Percentiles rank a stretch among this genome's conserved stretches.
Evolutionary conservation across 2,113 vertebrate genomes (phyloP).

Genomic region (Myotis davidii): DNA sequence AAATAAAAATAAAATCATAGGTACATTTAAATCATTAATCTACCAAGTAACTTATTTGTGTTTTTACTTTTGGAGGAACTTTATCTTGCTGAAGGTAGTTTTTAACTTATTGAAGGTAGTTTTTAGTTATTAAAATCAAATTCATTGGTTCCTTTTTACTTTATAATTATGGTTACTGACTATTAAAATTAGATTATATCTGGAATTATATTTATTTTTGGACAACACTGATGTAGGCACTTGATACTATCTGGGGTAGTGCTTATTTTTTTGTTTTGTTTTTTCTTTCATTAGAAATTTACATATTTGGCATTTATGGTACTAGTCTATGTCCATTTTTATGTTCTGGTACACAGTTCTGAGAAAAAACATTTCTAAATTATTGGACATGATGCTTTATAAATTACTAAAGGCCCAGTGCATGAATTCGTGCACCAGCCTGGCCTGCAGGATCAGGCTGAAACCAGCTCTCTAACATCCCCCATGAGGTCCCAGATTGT

Average conservation of each 20-base stretch:
- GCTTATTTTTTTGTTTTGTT: neutral
- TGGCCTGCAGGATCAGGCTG: too few relatives aligned
- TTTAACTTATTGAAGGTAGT: neutral
- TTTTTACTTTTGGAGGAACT: neutral
- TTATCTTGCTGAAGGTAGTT: neutral
- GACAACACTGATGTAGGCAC: neutral
- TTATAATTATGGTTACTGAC: neutral
- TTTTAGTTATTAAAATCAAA: neutral
- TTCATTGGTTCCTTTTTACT: neutral
- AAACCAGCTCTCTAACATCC: too few relatives aligned
- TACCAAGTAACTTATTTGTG: neutral
- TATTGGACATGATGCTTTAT: neutral
- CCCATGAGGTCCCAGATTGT: too few relatives aligned
- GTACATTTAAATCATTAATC: neutral
- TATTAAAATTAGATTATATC: neutral
- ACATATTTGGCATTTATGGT: neutral
- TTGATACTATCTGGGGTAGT: neutral
- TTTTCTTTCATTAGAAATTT: neutral
- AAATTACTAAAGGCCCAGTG: neutral
- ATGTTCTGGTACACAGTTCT: neutral
- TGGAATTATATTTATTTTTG: neutral
- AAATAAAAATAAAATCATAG: neutral
- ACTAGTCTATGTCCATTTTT: neutral
- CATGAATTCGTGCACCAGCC: too few relatives aligned
- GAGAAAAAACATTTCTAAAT: neutral